These are phyloP conservation scores for Dynastes hyllus DNA, from an alignment of 2,888 invertebrate species.

Conservation along the genomic window DNA sequence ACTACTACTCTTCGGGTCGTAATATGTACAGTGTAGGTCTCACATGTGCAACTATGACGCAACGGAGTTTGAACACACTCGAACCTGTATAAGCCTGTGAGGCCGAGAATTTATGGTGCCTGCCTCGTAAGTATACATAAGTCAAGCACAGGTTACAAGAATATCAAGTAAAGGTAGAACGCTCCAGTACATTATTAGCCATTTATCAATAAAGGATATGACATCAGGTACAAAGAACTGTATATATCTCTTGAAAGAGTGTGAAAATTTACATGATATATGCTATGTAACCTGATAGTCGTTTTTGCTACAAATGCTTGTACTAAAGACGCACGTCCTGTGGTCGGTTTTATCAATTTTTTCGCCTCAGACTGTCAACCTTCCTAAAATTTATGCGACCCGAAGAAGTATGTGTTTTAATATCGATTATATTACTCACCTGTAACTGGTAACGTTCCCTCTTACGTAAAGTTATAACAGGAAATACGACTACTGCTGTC, in stretches of 20 bases:
- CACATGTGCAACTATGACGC: no score
- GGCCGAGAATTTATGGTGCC: no score
- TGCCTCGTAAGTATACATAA: no score
- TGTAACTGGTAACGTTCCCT: conserved; percentile 11
- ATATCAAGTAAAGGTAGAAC: no score
- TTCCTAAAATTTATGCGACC: conserved; percentile 12
- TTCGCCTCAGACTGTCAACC: neutral
- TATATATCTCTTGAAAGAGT: neutral
- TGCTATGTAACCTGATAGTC: neutral
- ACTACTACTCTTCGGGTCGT: no score
- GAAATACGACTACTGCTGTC: neutral
- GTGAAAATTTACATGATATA: conserved; percentile 20
- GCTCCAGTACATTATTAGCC: no score
- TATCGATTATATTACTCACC: conserved; percentile 15
- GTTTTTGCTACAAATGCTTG: conserved; percentile 1
- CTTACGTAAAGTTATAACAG: neutral
- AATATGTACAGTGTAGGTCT: no score
- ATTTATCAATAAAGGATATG: no score
- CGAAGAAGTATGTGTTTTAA: neutral
- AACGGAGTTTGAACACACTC: no score
- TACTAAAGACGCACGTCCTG: neutral
- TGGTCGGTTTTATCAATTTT: conserved; percentile 10
- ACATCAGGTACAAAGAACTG: neutral
- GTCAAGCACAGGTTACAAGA: no score
- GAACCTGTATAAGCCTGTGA: no score